Evolutionary conservation across 2,797 vertebrate genomes (phyloP).

Genomic region (Sebastes jordani): DNA sequence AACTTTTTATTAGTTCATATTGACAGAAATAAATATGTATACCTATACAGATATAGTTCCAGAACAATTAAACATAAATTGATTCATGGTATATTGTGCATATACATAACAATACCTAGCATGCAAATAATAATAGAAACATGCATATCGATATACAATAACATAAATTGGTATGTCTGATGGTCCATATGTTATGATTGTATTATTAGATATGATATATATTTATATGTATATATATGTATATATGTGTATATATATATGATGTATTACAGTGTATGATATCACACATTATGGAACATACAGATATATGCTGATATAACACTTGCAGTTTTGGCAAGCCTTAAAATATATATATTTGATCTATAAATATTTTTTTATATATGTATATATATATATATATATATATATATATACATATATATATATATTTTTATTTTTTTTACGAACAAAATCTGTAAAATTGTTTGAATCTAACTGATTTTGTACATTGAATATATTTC

Average conservation of each 20-base stretch:
- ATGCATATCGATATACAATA: no score
- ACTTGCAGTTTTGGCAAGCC: neutral
- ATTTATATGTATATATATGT: neutral
- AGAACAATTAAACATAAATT: no score
- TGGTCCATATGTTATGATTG: neutral
- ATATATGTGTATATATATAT: no score
- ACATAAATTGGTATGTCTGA: neutral
- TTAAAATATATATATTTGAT: neutral
- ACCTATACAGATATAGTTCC: no score
- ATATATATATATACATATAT: neutral
- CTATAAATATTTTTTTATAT: neutral
- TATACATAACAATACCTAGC: no score
- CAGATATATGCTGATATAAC: neutral
- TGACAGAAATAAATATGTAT: no score
- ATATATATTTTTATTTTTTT: neutral
- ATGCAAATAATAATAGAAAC: no score
- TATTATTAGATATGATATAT: neutral
- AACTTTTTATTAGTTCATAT: no score
- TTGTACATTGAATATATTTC: neutral
- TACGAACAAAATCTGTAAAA: no score
- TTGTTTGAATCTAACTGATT: neutral
- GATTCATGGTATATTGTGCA: no score
- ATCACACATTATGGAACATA: neutral
- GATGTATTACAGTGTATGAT: no score
- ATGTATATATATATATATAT: no score